phyloP scores from a whole-genome alignment of 2,113 vertebrate species.

The Gambusia holbrooki region DNA sequence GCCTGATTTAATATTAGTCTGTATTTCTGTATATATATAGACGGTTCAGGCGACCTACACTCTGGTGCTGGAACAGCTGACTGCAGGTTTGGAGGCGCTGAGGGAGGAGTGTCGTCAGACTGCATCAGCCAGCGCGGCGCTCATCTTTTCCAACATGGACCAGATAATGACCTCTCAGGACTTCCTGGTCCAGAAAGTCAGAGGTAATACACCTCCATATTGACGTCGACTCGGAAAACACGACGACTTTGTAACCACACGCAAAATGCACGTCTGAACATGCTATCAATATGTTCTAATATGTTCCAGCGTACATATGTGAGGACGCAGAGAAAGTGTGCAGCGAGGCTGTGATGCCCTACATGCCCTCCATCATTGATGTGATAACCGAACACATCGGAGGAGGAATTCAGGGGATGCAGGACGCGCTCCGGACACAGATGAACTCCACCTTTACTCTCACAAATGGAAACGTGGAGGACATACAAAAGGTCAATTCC shows the following conservation, averaged over 20 bases:
- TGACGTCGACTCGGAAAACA: background rate
- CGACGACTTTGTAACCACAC: background rate
- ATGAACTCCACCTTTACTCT: slow-evolving; percentile 82
- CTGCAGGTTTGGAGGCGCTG: slow-evolving; percentile 79
- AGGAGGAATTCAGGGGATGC: slow-evolving; percentile 84
- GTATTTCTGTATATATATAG: slow-evolving; percentile 59
- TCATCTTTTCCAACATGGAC: slow-evolving; percentile 90
- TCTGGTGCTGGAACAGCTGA: slow-evolving; percentile 85
- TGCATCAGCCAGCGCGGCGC: slow-evolving; percentile 82
- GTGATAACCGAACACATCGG: slow-evolving; percentile 88
- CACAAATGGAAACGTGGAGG: slow-evolving; percentile 68
- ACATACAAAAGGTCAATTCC: slow-evolving; percentile 80
- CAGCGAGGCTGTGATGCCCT: slow-evolving; percentile 84
- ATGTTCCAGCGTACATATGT: slow-evolving; percentile 77
- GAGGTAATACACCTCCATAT: slow-evolving; percentile 73
- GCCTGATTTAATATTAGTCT: background rate
- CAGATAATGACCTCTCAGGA: slow-evolving; percentile 88
- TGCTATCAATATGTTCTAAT: slow-evolving; percentile 1
- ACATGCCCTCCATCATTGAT: slow-evolving; percentile 88
- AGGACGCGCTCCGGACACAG: slow-evolving; percentile 82
- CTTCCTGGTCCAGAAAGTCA: slow-evolving; percentile 89
- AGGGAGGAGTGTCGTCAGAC: slow-evolving; percentile 84
- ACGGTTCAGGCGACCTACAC: slow-evolving; percentile 84
- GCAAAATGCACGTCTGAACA: background rate
- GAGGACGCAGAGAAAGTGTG: slow-evolving; percentile 83